A percentile compares a stretch with the other conserved stretches of the same genome.
These are phyloP conservation scores for Ichneumoninae sp. DNA, from an alignment of 2,888 invertebrate genomes.

Conservation along the genomic window DNA sequence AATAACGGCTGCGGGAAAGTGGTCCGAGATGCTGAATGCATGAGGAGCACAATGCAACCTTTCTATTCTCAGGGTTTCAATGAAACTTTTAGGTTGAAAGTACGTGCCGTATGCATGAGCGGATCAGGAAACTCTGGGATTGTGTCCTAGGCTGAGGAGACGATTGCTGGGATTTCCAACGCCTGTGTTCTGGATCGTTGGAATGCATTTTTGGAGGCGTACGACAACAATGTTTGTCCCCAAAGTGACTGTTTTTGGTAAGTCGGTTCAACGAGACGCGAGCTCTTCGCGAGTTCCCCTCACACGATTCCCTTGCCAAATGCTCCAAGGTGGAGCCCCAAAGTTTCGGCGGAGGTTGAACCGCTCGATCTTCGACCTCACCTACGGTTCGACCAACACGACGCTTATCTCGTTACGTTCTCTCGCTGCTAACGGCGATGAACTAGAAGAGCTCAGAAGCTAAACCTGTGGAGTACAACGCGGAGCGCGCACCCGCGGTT, in stretches of 20 bases:
- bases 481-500: neutral
- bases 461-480: constrained; percentile 2
- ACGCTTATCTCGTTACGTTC: constrained; percentile 19
- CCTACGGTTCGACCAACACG: neutral
- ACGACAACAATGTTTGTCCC: too few species aligned
- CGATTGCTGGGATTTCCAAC: neutral
- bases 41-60: neutral
- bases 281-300: neutral
- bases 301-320: neutral
- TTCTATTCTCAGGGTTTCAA: constrained; percentile 9
- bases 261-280: neutral
- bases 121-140: neutral
- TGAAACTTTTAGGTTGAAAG: neutral
- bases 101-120: constrained; percentile 1
- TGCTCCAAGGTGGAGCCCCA: neutral
- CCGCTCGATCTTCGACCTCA: constrained; percentile 7
- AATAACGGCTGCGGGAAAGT: constrained; percentile 3
- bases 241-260: neutral
- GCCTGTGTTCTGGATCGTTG: neutral
- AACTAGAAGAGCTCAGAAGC: constrained; percentile 15
- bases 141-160: neutral
- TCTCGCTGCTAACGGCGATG: neutral
- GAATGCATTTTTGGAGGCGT: too few species aligned
- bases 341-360: neutral
- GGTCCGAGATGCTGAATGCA: neutral